Conservation (phyloP, 1,140 invertebrate species). For the Drosophila rufa region DNA sequence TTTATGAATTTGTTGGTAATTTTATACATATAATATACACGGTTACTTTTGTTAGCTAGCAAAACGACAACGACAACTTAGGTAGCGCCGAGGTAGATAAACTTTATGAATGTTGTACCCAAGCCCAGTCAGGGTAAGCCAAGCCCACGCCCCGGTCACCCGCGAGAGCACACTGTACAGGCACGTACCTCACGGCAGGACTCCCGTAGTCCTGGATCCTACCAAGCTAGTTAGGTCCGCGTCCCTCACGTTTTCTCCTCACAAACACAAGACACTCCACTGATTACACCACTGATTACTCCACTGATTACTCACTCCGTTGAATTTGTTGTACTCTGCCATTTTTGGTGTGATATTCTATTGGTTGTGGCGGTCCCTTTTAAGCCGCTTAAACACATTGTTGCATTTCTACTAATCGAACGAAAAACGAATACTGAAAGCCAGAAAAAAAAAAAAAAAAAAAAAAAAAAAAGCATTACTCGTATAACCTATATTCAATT, state of each 20-base stretch:
- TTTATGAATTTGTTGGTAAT: constrained; percentile 80
- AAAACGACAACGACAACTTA: constrained; percentile 80
- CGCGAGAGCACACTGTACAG: constrained; percentile 70
- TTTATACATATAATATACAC: constrained; percentile 79
- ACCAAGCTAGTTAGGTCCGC: constrained; percentile 73
- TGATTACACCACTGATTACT: constrained; percentile 14
- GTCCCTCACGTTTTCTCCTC: constrained; percentile 60
- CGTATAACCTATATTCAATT: constrained; percentile 60
- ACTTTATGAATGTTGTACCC: constrained; percentile 81
- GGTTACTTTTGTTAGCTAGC: constrained; percentile 81
- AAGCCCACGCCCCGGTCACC: constrained; percentile 65
- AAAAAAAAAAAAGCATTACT: constrained; percentile 12
- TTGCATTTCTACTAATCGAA: constrained; percentile 76
- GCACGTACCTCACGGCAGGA: constrained; percentile 56
- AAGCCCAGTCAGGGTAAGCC: constrained; percentile 21
- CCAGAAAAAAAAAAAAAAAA: constrained; percentile 3
- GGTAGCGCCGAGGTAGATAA: constrained; percentile 78
- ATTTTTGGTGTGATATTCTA: constrained; percentile 84
- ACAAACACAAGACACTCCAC: constrained; percentile 29
- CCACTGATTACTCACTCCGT: constrained; percentile 60
- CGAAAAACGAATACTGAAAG: constrained; percentile 41
- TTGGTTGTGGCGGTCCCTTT: constrained; percentile 82
- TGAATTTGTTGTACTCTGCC: constrained; percentile 79
- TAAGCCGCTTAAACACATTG: constrained; percentile 78
- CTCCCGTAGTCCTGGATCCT: constrained; percentile 28